A percentile compares a stretch with the other conserved stretches of the same genome.
Conservation (phyloP, 2,888 invertebrate genomes). For the Alloscopus bannaensis region DNA sequence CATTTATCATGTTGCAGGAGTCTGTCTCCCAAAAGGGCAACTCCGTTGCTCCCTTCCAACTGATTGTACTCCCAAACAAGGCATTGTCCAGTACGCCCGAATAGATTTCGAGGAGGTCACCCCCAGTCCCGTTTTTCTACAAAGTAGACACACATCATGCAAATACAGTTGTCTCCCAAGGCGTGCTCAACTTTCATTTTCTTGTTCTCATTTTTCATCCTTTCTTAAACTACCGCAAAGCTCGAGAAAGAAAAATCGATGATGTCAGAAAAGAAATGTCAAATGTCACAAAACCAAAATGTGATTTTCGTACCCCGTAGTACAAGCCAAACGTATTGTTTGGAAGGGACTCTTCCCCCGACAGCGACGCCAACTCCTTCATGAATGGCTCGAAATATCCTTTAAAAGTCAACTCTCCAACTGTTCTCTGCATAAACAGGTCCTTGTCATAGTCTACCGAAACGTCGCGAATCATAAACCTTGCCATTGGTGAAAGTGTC, state of each 20-base stretch:
- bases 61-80: conserved; percentile 49
- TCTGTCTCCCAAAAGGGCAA: conserved; percentile 53
- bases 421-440: conserved; percentile 50
- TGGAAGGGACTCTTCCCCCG: conserved; percentile 45
- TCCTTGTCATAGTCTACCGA: conserved; percentile 16
- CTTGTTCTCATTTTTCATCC: too few species aligned
- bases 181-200: too few species aligned
- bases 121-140: conserved; percentile 69
- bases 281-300: background rate
- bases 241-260: background rate
- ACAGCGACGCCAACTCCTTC: conserved; percentile 33
- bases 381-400: conserved; percentile 57
- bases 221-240: too few species aligned
- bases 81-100: conserved; percentile 52
- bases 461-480: conserved; percentile 42
- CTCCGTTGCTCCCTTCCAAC: conserved; percentile 54
- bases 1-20: conserved; percentile 65
- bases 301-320: conserved; percentile 53
- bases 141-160: too few species aligned
- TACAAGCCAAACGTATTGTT: conserved; percentile 64
- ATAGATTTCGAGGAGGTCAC: conserved; percentile 62
- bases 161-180: too few species aligned
- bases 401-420: conserved; percentile 53
- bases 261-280: background rate
- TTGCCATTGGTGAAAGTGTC: background rate